Base-by-base conservation (phyloP, 2,113 vertebrate genomes). In the Electrona antarctica region DNA sequence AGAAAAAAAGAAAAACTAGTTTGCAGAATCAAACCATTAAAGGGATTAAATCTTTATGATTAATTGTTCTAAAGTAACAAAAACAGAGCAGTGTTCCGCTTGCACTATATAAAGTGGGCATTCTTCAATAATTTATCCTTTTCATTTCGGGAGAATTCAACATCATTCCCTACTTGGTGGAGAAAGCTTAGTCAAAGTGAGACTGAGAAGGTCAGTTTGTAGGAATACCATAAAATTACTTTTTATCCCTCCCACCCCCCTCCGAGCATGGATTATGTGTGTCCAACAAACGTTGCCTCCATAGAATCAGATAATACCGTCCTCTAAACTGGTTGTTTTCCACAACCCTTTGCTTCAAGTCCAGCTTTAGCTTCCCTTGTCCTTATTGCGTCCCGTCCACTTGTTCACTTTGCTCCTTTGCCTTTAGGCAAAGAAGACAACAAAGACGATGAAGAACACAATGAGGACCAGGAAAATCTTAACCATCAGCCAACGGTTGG, bases 401-500 rank as follows among this genome's bases (percentile, higher is more conserved):
- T 71, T 7, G 3, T 13, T 10, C 0, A 9, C 9, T 45, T 56
- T 21, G 21, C 21, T 21, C 60, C 56, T 14, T 64, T 66, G 58
- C 50, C 59, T 67, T 96, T 91, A 98, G 71, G 96, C 96, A 4
- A 98, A 93, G 90, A 98, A 98, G 81, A 98, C 95, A 21, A 98
- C 96, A 59, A 98, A 98, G 86, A 98, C 89, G 87, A 97, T 95
- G 90, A 98, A 98, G 92, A 98, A 97, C 79, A 97, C 63, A 29
- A 96, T 86, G 62, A 98, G 96, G 86, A 98, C 95, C 21, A 98
- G 95, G 92, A 98, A 98, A 82, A 98, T 97, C 92, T 98, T 98
- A 84, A 97, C 94, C 96, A 98, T 95, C 60, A 98, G 94, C 96
- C 96, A 98, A 77, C 96, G 95, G 78, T 97, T 97, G 86, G 96